Evolutionary conservation across 2,113 vertebrate genomes (phyloP).

Genomic region (Taurulus bubalis): DNA sequence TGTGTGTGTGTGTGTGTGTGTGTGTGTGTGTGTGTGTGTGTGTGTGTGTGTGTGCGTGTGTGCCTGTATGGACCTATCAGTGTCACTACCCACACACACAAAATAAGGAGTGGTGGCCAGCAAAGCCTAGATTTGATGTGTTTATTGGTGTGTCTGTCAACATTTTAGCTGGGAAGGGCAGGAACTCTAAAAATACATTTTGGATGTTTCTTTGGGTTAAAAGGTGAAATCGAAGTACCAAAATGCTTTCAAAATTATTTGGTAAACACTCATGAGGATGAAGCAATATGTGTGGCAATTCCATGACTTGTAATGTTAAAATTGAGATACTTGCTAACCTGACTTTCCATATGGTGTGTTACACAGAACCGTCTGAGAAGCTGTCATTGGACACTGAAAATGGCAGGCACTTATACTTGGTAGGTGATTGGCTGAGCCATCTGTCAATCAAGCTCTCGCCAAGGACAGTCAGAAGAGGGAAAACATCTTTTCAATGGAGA

Average conservation of each 20-base stretch:
- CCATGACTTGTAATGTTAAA: not conserved
- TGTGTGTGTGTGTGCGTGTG: too few species aligned
- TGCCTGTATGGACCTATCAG: not conserved
- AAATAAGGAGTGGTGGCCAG: not conserved
- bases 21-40: conserved; percentile 29
- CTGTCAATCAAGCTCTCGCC: not conserved
- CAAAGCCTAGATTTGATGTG: not conserved
- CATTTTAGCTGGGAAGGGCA: not conserved
- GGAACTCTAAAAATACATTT: not conserved
- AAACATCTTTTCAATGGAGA: too few species aligned
- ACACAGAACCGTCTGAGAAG: not conserved
- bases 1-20: conserved; percentile 25
- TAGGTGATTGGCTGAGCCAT: not conserved
- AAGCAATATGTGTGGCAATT: too few species aligned
- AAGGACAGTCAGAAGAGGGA: not conserved
- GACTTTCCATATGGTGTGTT: not conserved
- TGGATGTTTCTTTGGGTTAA: not conserved
- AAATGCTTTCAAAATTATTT: not conserved
- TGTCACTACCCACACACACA: not conserved
- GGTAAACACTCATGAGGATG: too few species aligned
- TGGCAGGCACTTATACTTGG: not conserved
- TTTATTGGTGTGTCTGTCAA: not conserved
- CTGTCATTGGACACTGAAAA: too few species aligned
- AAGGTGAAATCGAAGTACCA: not conserved
- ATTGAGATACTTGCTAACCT: not conserved